These are phyloP conservation scores for Paramormyrops hopkinsi DNA, from an alignment of 2,797 vertebrate genomes.

Conservation along the genomic window DNA sequence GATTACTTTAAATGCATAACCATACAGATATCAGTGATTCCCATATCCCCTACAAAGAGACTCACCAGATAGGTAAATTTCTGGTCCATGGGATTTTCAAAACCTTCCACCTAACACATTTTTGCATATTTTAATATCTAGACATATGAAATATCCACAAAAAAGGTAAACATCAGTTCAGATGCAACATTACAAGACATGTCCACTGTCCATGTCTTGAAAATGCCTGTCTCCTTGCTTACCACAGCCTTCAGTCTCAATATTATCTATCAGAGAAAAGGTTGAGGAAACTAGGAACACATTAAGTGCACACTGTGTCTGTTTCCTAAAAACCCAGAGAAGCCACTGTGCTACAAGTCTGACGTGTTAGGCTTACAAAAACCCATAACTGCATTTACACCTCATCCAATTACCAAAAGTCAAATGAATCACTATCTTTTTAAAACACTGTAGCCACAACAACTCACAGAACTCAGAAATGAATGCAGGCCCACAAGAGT, in stretches of 20 bases:
- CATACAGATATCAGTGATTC: neutral
- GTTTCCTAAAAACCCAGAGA: neutral
- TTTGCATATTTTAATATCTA: neutral
- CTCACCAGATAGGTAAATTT: neutral
- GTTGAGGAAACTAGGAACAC: neutral
- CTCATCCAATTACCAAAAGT: neutral
- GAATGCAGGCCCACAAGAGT: neutral
- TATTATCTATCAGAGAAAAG: neutral
- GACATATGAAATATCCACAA: neutral
- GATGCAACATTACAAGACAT: neutral
- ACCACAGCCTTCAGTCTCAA: neutral
- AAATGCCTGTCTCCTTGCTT: neutral
- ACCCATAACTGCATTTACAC: neutral
- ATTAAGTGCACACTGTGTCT: neutral
- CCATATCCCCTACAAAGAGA: neutral
- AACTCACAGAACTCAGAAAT: neutral
- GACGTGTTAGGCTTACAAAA: neutral
- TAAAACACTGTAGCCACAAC: neutral
- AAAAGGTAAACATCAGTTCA: neutral
- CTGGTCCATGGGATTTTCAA: neutral
- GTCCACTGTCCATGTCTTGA: neutral
- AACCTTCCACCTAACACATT: neutral
- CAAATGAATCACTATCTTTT: neutral
- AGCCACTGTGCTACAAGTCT: neutral
- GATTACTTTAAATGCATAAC: neutral